A percentile compares a stretch with the other conserved stretches of the same genome.
Conservation (phyloP, 2,797 vertebrate species). For the Falco cherrug region DNA sequence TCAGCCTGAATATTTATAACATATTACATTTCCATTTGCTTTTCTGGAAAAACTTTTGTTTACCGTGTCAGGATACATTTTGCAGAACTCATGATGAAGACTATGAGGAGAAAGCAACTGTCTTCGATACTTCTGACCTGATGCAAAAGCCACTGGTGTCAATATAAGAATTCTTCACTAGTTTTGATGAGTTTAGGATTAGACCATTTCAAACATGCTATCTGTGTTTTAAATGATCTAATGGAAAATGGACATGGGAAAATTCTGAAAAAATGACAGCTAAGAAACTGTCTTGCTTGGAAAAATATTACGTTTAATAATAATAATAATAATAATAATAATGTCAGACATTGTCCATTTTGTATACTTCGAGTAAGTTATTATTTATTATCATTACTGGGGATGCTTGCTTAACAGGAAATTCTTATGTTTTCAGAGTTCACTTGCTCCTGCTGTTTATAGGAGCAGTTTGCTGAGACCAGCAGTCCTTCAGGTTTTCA, state of each 20-base stretch:
- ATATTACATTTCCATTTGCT: slow-evolving; percentile 40
- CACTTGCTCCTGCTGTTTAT: slow-evolving; percentile 29
- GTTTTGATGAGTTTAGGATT: neutral
- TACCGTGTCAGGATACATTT: neutral
- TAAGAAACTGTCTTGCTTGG: neutral
- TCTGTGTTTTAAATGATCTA: neutral
- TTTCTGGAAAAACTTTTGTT: slow-evolving; percentile 35
- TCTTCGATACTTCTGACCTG: neutral
- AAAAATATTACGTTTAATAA: neutral
- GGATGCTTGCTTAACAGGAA: slow-evolving; percentile 16
- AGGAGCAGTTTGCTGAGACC: slow-evolving; percentile 41
- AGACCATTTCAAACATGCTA: neutral
- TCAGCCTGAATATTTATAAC: slow-evolving; percentile 43
- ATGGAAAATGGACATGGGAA: neutral
- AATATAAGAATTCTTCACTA: neutral
- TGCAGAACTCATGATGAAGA: neutral
- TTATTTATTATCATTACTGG: neutral
- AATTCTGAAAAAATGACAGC: neutral
- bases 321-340: no score
- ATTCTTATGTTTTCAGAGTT: slow-evolving; percentile 34
- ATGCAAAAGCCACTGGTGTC: neutral
- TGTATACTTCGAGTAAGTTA: neutral
- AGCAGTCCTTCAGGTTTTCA: slow-evolving; percentile 31
- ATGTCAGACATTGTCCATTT: neutral
- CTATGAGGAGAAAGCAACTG: neutral